phyloP scores from a whole-genome alignment of 2,113 vertebrate species.

The Polypterus bichir region DNA sequence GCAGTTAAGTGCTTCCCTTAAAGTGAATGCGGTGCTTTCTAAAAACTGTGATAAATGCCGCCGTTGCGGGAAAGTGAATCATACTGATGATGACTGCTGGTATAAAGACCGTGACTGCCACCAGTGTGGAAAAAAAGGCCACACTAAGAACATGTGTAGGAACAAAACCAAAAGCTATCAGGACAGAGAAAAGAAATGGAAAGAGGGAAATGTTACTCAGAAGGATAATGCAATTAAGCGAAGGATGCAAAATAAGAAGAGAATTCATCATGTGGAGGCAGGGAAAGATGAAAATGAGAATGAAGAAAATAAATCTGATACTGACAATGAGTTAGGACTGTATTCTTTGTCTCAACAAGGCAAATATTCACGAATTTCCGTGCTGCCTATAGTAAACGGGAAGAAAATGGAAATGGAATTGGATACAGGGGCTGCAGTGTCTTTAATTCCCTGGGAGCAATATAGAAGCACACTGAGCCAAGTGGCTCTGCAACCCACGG shows the following conservation, averaged over 20 bases:
- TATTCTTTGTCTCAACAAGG: not conserved
- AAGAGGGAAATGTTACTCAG: too few relatives aligned
- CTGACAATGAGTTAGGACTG: not conserved
- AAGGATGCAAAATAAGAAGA: too few relatives aligned
- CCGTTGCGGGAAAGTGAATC: slow-evolving; percentile 2
- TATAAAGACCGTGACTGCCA: slow-evolving; percentile 6
- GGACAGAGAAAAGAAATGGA: too few relatives aligned
- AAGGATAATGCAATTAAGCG: too few relatives aligned
- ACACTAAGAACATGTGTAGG: not conserved
- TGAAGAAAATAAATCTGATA: too few relatives aligned
- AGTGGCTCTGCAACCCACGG: not conserved
- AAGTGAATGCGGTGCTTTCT: too few relatives aligned
- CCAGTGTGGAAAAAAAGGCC: slow-evolving; percentile 9
- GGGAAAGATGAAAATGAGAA: too few relatives aligned
- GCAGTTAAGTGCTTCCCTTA: too few relatives aligned
- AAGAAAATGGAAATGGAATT: too few relatives aligned
- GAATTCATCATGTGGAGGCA: too few relatives aligned
- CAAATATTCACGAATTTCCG: slow-evolving; percentile 3
- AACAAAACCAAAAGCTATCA: not conserved
- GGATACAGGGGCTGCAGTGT: slow-evolving; percentile 9
- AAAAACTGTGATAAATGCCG: too few relatives aligned
- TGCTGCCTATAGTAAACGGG: not conserved
- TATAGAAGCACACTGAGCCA: not conserved
- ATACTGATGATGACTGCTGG: slow-evolving; percentile 8
- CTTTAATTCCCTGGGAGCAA: not conserved